Evolutionary conservation across 2,113 vertebrate species (phyloP).

Genomic region (Strix aluco): DNA sequence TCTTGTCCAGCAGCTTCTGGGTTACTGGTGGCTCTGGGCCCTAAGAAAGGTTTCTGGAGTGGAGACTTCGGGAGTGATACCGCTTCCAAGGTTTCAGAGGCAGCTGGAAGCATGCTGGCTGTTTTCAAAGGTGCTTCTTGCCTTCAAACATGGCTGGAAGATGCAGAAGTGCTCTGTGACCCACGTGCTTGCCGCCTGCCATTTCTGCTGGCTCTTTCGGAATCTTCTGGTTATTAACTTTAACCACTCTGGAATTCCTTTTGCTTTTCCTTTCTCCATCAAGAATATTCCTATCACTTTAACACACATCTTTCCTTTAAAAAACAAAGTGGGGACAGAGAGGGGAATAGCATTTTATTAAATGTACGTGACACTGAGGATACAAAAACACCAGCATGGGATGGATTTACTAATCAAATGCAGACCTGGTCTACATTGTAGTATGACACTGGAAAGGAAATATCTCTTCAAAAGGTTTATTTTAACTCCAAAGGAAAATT

Average conservation of each 20-base stretch:
- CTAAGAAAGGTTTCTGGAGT: neutral
- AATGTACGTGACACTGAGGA: constrained; percentile 39
- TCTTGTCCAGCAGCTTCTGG: neutral
- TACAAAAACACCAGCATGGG: constrained; percentile 48
- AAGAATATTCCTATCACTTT: neutral
- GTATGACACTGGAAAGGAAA: constrained; percentile 52
- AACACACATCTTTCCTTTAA: neutral
- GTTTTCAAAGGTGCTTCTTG: neutral
- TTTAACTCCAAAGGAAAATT: constrained; percentile 48
- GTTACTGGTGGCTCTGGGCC: neutral
- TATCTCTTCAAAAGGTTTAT: constrained; percentile 59
- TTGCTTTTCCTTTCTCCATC: neutral
- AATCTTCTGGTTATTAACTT: neutral
- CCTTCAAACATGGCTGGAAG: neutral
- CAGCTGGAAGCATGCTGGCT: neutral
- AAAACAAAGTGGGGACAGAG: neutral
- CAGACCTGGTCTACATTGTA: constrained; percentile 27
- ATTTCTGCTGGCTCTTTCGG: neutral
- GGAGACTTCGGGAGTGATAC: neutral
- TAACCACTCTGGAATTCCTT: neutral
- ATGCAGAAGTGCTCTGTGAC: neutral
- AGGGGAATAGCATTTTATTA: constrained; percentile 12
- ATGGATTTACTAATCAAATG: constrained; percentile 54
- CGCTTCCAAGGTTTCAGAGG: neutral
- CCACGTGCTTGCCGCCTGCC: neutral